Conservation (phyloP, 1,140 invertebrate species). For the Drosophila teissieri region DNA sequence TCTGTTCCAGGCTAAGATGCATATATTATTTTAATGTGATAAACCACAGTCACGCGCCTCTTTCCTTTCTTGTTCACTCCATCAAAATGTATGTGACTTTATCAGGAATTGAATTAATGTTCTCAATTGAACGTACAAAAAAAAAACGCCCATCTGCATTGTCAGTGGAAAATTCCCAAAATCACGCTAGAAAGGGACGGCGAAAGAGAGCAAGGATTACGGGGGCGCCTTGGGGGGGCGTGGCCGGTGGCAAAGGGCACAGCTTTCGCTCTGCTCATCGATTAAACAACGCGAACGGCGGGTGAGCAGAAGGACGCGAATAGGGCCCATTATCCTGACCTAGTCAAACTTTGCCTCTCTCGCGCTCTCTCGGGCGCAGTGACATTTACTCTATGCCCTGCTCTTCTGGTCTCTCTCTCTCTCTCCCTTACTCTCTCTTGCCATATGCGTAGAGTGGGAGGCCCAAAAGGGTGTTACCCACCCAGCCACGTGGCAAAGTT, state of each 20-base stretch:
- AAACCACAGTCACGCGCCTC: not conserved
- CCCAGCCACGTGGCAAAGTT: not conserved
- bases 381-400: constrained; percentile 4
- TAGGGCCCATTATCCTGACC: constrained; percentile 56
- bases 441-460: constrained; percentile 5
- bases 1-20: too few species aligned
- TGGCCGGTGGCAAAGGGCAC: constrained; percentile 9
- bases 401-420: not conserved
- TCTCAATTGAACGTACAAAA: constrained; percentile 22
- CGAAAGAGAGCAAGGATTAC: not conserved
- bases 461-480: not conserved
- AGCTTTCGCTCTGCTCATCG: constrained; percentile 52
- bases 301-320: not conserved
- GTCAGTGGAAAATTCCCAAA: constrained; percentile 73
- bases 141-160: constrained; percentile 3
- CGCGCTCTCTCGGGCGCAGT: constrained; percentile 3
- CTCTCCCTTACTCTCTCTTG: not conserved
- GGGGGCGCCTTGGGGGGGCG: not conserved
- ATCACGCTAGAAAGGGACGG: constrained; percentile 13
- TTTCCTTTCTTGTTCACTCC: constrained; percentile 3
- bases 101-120: constrained; percentile 20
- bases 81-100: constrained; percentile 10
- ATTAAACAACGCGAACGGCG: constrained; percentile 62
- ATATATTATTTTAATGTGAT: not conserved
- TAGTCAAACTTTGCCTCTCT: constrained; percentile 53